Evolutionary conservation across 2,797 vertebrate species (phyloP).

Genomic region (Galagoides demidoff): DNA sequence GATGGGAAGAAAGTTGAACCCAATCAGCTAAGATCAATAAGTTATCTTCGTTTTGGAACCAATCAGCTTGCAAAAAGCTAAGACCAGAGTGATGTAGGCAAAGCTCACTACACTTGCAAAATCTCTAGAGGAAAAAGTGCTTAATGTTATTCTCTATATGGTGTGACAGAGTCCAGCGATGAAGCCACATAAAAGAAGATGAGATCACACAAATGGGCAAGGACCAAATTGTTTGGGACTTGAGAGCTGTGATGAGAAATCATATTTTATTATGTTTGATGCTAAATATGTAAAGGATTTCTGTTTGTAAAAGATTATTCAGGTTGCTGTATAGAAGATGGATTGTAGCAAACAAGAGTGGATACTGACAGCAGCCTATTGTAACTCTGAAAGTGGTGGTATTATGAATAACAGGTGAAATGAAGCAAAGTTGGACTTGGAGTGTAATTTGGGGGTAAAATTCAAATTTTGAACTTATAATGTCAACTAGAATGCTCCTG

Average conservation of each 20-base stretch:
- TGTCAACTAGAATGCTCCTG: background rate
- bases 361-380: background rate
- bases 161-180: background rate
- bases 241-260: background rate
- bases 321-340: background rate
- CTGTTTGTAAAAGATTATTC: background rate
- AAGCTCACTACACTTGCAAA: background rate
- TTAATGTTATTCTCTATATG: background rate
- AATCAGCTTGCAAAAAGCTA: background rate
- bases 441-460: background rate
- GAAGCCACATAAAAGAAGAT: background rate
- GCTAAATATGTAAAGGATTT: background rate
- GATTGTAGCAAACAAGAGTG: background rate
- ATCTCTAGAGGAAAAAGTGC: background rate
- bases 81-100: background rate
- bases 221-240: background rate
- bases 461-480: background rate
- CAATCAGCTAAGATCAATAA: background rate
- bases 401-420: background rate
- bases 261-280: background rate
- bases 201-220: background rate
- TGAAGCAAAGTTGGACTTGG: background rate
- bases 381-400: background rate
- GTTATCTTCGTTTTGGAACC: background rate
- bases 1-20: background rate